phyloP scores from a whole-genome alignment of 2,113 vertebrate genomes.

The Formicarius rufipectus region DNA sequence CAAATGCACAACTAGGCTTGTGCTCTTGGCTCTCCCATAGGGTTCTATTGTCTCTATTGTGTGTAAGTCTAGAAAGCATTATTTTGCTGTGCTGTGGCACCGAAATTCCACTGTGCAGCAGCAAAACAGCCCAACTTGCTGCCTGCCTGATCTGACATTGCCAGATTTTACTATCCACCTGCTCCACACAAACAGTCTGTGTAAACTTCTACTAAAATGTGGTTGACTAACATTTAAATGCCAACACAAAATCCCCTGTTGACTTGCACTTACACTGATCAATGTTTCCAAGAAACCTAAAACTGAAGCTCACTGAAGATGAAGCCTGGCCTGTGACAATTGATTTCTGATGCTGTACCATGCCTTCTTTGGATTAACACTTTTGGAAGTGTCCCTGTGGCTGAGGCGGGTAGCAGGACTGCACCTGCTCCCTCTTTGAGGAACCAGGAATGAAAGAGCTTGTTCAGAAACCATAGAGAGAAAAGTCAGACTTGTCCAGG shows the following conservation, averaged over 20 bases:
- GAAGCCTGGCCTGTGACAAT: not conserved
- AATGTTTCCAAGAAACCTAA: slow-evolving; percentile 71
- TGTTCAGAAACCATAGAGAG: not conserved
- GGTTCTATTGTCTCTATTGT: not conserved
- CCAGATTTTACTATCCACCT: not conserved
- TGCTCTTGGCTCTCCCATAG: not conserved
- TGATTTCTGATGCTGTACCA: slow-evolving; percentile 25
- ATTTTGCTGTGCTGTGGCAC: not conserved
- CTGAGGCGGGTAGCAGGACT: not conserved
- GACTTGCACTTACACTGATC: slow-evolving; percentile 65
- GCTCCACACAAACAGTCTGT: not conserved
- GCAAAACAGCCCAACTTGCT: not conserved
- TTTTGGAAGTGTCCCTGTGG: slow-evolving; percentile 8
- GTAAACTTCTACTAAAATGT: slow-evolving; percentile 73
- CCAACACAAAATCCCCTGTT: slow-evolving; percentile 57
- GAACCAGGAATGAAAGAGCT: not conserved
- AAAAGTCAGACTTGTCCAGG: not conserved
- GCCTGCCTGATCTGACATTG: not conserved
- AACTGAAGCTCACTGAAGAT: slow-evolving; percentile 9
- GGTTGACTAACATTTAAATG: slow-evolving; percentile 76
- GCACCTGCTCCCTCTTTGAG: not conserved
- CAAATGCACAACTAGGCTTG: not conserved
- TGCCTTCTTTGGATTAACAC: slow-evolving; percentile 34
- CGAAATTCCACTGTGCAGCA: not conserved
- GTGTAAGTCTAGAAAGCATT: not conserved